Base-by-base conservation (phyloP, 2,113 vertebrate genomes). In the Coturnix japonica region DNA sequence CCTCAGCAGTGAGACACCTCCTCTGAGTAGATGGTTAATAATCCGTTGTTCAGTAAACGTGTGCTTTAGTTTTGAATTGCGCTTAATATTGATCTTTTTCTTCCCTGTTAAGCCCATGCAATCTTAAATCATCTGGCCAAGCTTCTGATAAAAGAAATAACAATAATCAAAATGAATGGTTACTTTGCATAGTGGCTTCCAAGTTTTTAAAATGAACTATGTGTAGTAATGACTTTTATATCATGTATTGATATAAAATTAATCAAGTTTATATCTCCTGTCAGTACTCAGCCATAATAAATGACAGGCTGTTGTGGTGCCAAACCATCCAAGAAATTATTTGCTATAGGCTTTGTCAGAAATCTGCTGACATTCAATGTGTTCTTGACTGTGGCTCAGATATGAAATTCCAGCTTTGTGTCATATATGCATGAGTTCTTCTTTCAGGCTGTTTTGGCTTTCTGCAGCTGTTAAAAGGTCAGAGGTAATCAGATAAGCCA, bases 401-500 rank as follows among this genome's bases (percentile, higher is more conserved):
- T 92, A 88, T 14, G 87, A 95, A 96, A 96, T 95, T 92, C 82
- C 86, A 94, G 87, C 74, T 96, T 92, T 94, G 90, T 96, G 90
- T 95, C 93, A 89, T 94, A 66, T 85, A 96, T 96, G 90, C 94
- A 91, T 93, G 91, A 94, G 76, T 87, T 94, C 70, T 87, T 91
- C 88, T 96, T 95, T 94, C 83, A 33, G 89, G 90, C 78, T 95
- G 79, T 93, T 97, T 96, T 96, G 95, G 78, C 85, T 96, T 91
- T 94, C 77, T 90, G 73, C 82, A 95, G 83, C 94, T 96, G 95
- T 95, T 96, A 83, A 97, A 97, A 96, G 94, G 94, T 97, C 96
- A 97, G 92, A 97, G 95, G 95, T 96, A 97, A 97, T 96, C 93
- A 94, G 92, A 97, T 97, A 54, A 96, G 75, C 92, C 93, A 94